These are phyloP conservation scores for Thamnaconus septentrionalis DNA, from an alignment of 2,113 vertebrate genomes.

Conservation along the genomic window DNA sequence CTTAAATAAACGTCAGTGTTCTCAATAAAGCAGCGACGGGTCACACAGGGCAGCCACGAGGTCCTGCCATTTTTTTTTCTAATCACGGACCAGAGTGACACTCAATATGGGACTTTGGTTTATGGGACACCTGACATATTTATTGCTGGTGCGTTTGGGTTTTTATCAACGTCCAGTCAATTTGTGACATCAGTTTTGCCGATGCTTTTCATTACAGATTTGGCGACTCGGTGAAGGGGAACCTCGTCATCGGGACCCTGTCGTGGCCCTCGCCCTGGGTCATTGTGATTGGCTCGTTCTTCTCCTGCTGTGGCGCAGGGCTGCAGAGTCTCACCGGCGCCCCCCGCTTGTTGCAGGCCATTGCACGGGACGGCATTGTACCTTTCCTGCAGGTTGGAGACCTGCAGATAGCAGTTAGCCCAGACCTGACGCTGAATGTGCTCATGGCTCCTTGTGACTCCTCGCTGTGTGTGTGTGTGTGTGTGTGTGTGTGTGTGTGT, in stretches of 20 bases:
- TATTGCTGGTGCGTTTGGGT: too few relatives aligned
- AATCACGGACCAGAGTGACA: too few relatives aligned
- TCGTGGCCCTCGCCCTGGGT: slow-evolving; percentile 98
- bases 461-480: neutral
- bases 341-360: slow-evolving; percentile 92
- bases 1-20: too few relatives aligned
- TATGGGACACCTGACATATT: too few relatives aligned
- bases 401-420: neutral
- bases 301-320: slow-evolving; percentile 94
- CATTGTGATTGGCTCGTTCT: slow-evolving; percentile 96
- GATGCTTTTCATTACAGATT: slow-evolving; percentile 73
- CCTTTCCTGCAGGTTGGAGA: slow-evolving; percentile 87
- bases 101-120: too few relatives aligned
- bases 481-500: neutral
- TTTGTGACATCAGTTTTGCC: too few relatives aligned
- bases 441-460: neutral
- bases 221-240: slow-evolving; percentile 91
- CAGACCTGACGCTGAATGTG: neutral
- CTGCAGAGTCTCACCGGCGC: slow-evolving; percentile 95
- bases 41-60: too few relatives aligned
- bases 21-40: too few relatives aligned
- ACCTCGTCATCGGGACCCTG: slow-evolving; percentile 90
- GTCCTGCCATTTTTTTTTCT: too few relatives aligned
- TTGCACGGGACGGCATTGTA: slow-evolving; percentile 91
- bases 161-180: too few relatives aligned